These are phyloP conservation scores for Falcaria lacertinaria DNA, from an alignment of 2,888 invertebrate genomes.

Conservation along the genomic window DNA sequence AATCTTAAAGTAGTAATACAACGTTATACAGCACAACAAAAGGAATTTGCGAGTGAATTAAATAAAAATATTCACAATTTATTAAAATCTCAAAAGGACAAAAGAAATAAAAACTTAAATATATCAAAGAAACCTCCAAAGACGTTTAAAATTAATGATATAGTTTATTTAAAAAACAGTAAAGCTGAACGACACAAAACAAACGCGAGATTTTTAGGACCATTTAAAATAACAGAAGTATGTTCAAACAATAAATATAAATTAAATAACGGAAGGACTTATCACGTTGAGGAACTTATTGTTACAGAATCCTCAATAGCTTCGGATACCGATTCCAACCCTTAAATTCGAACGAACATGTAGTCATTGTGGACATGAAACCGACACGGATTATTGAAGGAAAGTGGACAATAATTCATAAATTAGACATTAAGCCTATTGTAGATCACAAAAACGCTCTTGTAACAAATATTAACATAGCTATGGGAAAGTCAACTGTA, in stretches of 20 bases:
- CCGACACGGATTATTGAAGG: constrained; percentile 2
- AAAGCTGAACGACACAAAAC: background rate
- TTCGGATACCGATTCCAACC: constrained; percentile 8
- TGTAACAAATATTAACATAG: background rate
- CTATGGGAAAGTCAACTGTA: too few species aligned
- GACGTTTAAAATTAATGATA: background rate
- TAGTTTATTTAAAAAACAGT: too few species aligned
- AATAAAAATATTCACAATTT: too few species aligned
- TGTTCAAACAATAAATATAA: constrained; percentile 7
- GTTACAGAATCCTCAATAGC: constrained; percentile 7
- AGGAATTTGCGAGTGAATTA: too few species aligned
- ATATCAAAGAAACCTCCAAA: too few species aligned
- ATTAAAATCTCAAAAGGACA: too few species aligned
- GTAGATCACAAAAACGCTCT: too few species aligned
- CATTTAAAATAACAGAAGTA: constrained; percentile 5
- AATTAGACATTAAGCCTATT: constrained; percentile 4
- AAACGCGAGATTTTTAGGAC: background rate
- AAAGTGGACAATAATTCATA: constrained; percentile 2
- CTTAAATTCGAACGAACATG: constrained; percentile 4
- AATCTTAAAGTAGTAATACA: too few species aligned
- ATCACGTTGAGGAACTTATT: constrained; percentile 11
- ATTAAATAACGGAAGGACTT: constrained; percentile 8
- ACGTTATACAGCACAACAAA: too few species aligned
- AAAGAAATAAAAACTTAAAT: too few species aligned
- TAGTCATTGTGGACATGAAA: constrained; percentile 5